Percentiles rank a stretch among this genome's conserved stretches.
Evolutionary conservation across 2,113 vertebrate species (phyloP).

Genomic region (Vulpes ferrilata): DNA sequence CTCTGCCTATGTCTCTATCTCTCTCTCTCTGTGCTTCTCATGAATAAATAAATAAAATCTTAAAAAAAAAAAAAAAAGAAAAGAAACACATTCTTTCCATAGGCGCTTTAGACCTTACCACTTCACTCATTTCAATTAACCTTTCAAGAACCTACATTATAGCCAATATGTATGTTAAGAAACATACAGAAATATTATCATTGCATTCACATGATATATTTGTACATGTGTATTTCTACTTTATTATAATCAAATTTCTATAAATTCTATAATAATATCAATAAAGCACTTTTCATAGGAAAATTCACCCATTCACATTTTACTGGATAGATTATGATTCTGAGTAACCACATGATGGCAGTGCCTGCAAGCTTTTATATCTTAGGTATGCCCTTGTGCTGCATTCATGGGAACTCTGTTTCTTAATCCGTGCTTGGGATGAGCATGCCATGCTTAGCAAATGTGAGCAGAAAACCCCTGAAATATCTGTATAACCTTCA

Average conservation of each 20-base stretch:
- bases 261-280: background rate
- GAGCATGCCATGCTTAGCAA: background rate
- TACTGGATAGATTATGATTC: background rate
- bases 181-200: background rate
- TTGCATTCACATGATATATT: background rate
- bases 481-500: background rate
- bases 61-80: too few relatives aligned
- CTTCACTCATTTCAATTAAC: background rate
- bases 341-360: slow-evolving; percentile 36
- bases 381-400: background rate
- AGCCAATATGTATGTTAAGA: background rate
- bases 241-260: background rate
- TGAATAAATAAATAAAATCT: too few relatives aligned
- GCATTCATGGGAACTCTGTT: fast-evolving
- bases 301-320: background rate
- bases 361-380: background rate
- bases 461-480: background rate
- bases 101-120: background rate
- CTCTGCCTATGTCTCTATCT: too few relatives aligned
- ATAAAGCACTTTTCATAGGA: background rate
- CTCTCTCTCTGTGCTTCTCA: too few relatives aligned
- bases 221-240: background rate
- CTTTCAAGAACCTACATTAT: background rate
- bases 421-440: background rate
- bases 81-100: background rate